phyloP scores from a whole-genome alignment of 2,888 invertebrate species.

The Tipula confusa region DNA sequence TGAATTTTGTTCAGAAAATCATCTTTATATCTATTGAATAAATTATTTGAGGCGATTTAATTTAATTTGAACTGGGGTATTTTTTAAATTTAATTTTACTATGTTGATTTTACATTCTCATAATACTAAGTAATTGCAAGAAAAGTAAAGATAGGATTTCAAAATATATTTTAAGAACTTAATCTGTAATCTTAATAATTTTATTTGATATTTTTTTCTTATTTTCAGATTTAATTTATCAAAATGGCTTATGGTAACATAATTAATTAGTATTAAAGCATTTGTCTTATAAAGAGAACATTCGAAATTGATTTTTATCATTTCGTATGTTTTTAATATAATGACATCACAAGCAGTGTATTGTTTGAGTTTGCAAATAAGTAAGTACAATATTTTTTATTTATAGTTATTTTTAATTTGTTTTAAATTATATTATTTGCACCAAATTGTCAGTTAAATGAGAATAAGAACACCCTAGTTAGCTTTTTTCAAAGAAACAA shows the following conservation, averaged over 20 bases:
- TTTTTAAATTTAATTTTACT: background rate
- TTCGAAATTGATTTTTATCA: background rate
- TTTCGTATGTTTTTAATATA: constrained; percentile 28
- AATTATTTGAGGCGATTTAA: background rate
- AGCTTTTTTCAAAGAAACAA: too few species aligned
- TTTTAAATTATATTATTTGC: background rate
- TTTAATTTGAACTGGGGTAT: background rate
- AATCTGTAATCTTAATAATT: too few species aligned
- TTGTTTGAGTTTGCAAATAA: constrained; percentile 45
- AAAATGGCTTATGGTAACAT: background rate
- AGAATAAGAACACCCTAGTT: too few species aligned
- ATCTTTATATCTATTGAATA: background rate
- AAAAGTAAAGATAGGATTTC: too few species aligned
- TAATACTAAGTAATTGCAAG: too few species aligned
- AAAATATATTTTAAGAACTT: too few species aligned
- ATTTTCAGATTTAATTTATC: background rate
- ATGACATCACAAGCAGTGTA: constrained; percentile 41
- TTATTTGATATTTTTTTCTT: background rate
- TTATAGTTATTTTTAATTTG: background rate
- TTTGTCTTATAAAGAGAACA: background rate
- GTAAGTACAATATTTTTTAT: constrained; percentile 41
- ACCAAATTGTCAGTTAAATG: too few species aligned
- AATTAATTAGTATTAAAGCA: background rate
- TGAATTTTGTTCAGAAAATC: background rate
- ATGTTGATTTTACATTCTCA: too few species aligned